Base-by-base conservation (phyloP, 2,888 invertebrate genomes). In the Corythucha ciliata region DNA sequence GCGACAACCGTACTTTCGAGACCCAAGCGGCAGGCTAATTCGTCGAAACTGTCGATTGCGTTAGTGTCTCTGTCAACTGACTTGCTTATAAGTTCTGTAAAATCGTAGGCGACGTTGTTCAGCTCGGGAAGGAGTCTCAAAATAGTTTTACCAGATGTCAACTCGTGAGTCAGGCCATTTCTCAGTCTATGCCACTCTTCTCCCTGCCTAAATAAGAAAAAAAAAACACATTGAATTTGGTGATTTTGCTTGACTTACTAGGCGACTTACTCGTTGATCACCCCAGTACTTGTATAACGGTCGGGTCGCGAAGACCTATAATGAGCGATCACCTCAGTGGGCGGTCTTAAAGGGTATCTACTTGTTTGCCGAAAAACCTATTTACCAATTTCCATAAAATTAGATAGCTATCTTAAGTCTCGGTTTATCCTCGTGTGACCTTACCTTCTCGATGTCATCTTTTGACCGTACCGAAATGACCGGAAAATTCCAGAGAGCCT, bases 261-360 rank as follows among this genome's bases (percentile, higher is more conserved):
- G n/a, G n/a, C 2, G 16, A 77, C 83, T 78, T 72, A 87, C 81
- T 86, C 86, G 67, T 88, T 88, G 25, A 83, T 83, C 45, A 90
- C 74, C 59, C 90, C 89, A 21, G 80, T 77, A 58, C 82, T 85
- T 25, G 84, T 79, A 67, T 88, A 90, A 65, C 84, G 74, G 64
- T 89, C 89, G 0, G 82, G 83, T 16, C 82, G 72, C 36, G 78
- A 78, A 48, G 71, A 73, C 25, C 89, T 72, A 69, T 89, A 89
- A 61, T 79, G 73, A 41, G 81, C 79, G 21, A 85, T 79, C 58
- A 86, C 83, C 69, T 86, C 86, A 2, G 85, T 85, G 26, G 85
- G 83, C 10, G 90, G 89, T 16, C 90, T 74, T 62, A 83, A 77
- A 1, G 88, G 88, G 62, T 79, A 80, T 65, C 79, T 81, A 56